Conservation (phyloP, 1,140 invertebrate genomes). For the Drosophila mayri region DNA sequence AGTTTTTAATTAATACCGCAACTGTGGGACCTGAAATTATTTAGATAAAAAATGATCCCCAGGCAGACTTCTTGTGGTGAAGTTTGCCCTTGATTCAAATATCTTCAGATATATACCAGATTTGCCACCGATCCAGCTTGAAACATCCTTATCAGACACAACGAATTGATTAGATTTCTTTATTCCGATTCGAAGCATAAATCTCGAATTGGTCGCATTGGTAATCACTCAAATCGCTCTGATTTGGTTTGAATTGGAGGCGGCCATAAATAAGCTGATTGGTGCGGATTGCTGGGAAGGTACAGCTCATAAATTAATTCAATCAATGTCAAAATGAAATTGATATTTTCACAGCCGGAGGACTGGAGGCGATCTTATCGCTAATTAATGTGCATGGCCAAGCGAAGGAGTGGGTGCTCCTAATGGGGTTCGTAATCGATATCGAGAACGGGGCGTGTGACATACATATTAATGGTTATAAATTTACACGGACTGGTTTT, state of each 20-base stretch:
- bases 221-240: constrained; percentile 76
- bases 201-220: constrained; percentile 68
- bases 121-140: background rate
- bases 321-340: constrained; percentile 74
- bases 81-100: background rate
- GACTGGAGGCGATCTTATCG: constrained; percentile 62
- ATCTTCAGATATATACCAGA: background rate
- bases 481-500: constrained; percentile 52
- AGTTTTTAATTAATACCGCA: too few species aligned
- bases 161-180: constrained; percentile 22
- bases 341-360: constrained; percentile 55
- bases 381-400: constrained; percentile 64
- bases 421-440: constrained; percentile 32
- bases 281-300: constrained; percentile 23
- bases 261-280: constrained; percentile 53
- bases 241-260: constrained; percentile 66
- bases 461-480: constrained; percentile 60
- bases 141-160: constrained; percentile 10
- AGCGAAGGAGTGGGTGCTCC: constrained; percentile 14
- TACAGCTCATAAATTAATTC: constrained; percentile 67
- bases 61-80: background rate
- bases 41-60: background rate
- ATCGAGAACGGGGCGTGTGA: constrained; percentile 31
- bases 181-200: constrained; percentile 51
- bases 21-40: background rate